Evolutionary conservation across 2,888 invertebrate genomes (phyloP).

Genomic region (Mantis religiosa): DNA sequence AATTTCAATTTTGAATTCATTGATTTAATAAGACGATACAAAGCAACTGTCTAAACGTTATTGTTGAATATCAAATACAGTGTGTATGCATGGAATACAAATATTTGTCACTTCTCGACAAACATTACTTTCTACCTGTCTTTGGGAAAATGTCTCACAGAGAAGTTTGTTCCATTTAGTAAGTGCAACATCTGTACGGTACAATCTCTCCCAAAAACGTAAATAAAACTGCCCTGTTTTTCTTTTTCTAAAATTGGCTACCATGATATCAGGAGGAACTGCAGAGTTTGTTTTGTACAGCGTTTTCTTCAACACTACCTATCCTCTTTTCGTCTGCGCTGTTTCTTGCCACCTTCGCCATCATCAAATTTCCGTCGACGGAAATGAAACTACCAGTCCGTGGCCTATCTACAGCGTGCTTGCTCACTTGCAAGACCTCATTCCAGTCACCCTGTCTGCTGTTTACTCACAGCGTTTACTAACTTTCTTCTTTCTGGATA

Average conservation of each 20-base stretch:
- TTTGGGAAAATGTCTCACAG: too few relatives aligned
- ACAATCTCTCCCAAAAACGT: background rate
- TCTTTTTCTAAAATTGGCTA: background rate
- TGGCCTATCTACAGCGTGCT: background rate
- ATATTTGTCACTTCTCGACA: too few relatives aligned
- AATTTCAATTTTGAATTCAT: too few relatives aligned
- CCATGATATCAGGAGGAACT: background rate
- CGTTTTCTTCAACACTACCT: background rate
- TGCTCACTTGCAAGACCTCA: background rate
- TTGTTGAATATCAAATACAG: too few relatives aligned
- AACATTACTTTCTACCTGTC: too few relatives aligned
- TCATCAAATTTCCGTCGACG: slow-evolving; percentile 28
- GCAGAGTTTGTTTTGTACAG: background rate
- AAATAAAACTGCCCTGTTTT: background rate
- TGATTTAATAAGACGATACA: too few relatives aligned
- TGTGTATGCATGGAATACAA: too few relatives aligned
- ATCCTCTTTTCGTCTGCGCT: background rate
- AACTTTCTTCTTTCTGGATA: background rate
- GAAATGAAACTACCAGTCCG: slow-evolving; percentile 24
- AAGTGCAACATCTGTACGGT: too few relatives aligned
- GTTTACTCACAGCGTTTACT: background rate
- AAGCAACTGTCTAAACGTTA: too few relatives aligned
- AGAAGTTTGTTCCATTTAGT: too few relatives aligned
- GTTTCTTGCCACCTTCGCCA: slow-evolving; percentile 17
- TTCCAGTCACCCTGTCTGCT: background rate